phyloP scores from a whole-genome alignment of 2,113 vertebrate genomes.

The Pseudolaguvia tuberculata region DNA sequence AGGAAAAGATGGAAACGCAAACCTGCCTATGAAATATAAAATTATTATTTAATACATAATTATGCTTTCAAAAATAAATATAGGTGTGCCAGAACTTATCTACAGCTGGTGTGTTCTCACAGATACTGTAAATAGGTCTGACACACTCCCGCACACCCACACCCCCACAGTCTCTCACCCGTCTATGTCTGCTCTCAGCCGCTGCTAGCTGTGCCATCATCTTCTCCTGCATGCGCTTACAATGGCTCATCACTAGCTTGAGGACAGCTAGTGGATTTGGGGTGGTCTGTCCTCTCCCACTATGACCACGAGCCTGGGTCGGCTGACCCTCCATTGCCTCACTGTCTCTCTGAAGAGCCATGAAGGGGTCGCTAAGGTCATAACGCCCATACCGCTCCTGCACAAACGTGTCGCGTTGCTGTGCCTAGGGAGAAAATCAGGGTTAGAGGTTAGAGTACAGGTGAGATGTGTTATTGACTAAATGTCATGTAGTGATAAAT shows the following conservation, averaged over 20 bases:
- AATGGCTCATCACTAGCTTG: slow-evolving; percentile 92
- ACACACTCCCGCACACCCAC: slow-evolving; percentile 15
- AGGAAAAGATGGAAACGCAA: background rate
- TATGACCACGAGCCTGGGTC: slow-evolving; percentile 60
- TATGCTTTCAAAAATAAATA: too few relatives aligned
- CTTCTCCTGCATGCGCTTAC: slow-evolving; percentile 92
- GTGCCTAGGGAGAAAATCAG: slow-evolving; percentile 72
- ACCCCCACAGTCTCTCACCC: slow-evolving; percentile 66
- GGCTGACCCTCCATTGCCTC: slow-evolving; percentile 69
- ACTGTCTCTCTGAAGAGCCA: slow-evolving; percentile 91
- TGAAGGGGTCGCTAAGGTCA: slow-evolving; percentile 89
- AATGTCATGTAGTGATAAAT: background rate
- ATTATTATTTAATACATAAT: background rate
- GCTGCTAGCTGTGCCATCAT: slow-evolving; percentile 90
- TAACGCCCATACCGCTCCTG: slow-evolving; percentile 94
- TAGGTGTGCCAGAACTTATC: background rate
- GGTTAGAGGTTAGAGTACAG: slow-evolving; percentile 14
- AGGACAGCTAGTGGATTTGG: slow-evolving; percentile 87
- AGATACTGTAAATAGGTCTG: background rate
- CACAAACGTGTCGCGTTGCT: slow-evolving; percentile 86
- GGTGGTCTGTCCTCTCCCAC: slow-evolving; percentile 67
- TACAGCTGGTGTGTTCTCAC: background rate
- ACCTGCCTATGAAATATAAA: background rate
- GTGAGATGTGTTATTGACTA: background rate
- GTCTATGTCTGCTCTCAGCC: slow-evolving; percentile 85